Conservation (phyloP, 2,113 vertebrate genomes). For the Phycodurus eques region DNA sequence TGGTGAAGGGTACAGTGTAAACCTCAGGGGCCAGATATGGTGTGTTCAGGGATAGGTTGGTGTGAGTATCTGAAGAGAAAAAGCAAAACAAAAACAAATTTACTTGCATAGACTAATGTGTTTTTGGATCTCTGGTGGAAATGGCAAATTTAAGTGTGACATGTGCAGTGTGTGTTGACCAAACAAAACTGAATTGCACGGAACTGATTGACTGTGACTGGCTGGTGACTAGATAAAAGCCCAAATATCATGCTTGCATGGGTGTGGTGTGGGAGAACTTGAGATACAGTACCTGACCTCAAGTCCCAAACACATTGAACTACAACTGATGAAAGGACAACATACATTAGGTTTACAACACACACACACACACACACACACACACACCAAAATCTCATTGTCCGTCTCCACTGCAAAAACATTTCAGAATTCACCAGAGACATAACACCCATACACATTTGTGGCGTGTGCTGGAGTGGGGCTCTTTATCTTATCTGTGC, state of each 20-base stretch:
- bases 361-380: background rate
- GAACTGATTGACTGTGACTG: background rate
- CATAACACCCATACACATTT: background rate
- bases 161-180: background rate
- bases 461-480: conserved; percentile 32
- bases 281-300: background rate
- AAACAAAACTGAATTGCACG: background rate
- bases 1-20: conserved; percentile 75
- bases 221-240: too few relatives aligned
- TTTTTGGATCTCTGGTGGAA: background rate
- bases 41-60: conserved; percentile 77
- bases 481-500: conserved; percentile 63
- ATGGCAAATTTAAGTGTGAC: background rate
- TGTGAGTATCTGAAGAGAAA: conserved; percentile 74
- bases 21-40: conserved; percentile 77
- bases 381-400: background rate
- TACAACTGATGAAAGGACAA: background rate
- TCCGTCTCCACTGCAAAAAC: background rate
- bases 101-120: background rate
- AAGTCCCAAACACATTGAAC: background rate
- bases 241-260: too few relatives aligned
- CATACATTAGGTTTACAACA: too few relatives aligned
- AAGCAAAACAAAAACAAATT: conserved; percentile 18
- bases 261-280: background rate
- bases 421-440: background rate